Evolutionary conservation across 2,888 invertebrate genomes (phyloP).

Genomic region (Chironomus tentans): DNA sequence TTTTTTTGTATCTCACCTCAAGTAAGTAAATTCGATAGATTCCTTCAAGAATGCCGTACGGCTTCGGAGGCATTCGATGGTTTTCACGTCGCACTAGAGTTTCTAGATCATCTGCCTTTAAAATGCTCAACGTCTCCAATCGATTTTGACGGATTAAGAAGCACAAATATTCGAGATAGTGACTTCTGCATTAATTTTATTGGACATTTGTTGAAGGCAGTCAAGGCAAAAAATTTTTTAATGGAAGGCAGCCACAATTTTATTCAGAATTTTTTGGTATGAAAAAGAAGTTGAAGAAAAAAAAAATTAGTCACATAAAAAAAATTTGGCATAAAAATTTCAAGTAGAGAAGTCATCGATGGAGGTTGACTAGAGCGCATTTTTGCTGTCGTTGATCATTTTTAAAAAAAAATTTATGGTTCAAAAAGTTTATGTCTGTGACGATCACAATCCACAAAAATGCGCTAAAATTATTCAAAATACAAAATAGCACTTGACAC

Average conservation of each 20-base stretch:
- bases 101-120: constrained; percentile 73
- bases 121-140: constrained; percentile 68
- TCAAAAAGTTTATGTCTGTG: too few relatives aligned
- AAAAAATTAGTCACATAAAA: constrained; percentile 13
- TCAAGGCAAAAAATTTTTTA: background rate
- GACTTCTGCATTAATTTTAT: constrained; percentile 54
- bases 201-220: background rate
- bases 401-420: too few relatives aligned
- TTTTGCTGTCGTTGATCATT: too few relatives aligned
- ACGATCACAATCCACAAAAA: too few relatives aligned
- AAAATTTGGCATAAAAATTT: background rate
- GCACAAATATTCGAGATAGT: constrained; percentile 85
- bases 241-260: too few relatives aligned
- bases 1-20: constrained; percentile 7
- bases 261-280: background rate
- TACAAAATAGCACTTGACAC: too few relatives aligned
- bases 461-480: too few relatives aligned
- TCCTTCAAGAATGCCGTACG: constrained; percentile 61
- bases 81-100: constrained; percentile 67
- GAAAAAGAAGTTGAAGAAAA: background rate
- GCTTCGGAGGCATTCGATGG: constrained; percentile 62
- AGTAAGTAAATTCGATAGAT: constrained; percentile 46
- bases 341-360: background rate
- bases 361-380: too few relatives aligned
- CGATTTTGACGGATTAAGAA: constrained; percentile 59